Conservation (phyloP, 2,113 vertebrate genomes). For the Daubentonia madagascariensis region DNA sequence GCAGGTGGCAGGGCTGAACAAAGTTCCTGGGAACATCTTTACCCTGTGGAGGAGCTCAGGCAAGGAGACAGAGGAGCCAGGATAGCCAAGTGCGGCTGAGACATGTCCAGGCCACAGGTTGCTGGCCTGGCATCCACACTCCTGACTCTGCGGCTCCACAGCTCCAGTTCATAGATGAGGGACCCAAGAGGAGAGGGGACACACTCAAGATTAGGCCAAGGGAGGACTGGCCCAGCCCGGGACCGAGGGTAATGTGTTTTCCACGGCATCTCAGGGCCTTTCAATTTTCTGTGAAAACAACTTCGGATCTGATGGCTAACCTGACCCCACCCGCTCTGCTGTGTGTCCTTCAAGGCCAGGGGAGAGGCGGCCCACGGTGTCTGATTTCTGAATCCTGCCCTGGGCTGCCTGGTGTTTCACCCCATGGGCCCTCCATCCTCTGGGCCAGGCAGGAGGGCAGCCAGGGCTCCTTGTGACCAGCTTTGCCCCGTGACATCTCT, state of each 20-base stretch:
- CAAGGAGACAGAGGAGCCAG: background rate
- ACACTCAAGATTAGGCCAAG: background rate
- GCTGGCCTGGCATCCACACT: background rate
- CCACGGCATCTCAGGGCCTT: background rate
- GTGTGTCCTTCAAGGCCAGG: background rate
- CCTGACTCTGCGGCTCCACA: background rate
- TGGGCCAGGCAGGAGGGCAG: background rate
- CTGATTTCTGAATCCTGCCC: constrained; percentile 23
- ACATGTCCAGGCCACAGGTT: background rate
- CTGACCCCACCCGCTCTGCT: fast-evolving
- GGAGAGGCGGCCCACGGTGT: background rate
- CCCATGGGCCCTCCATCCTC: background rate
- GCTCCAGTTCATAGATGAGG: background rate
- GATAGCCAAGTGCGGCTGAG: fast-evolving
- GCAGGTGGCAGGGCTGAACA: background rate
- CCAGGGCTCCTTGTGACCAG: background rate
- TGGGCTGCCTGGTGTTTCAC: background rate
- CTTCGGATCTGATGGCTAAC: background rate
- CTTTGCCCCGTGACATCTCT: background rate
- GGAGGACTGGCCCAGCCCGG: background rate
- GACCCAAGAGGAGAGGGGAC: background rate
- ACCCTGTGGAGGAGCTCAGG: background rate
- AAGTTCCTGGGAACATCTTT: background rate
- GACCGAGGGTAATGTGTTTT: background rate
- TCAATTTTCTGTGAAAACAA: background rate